A percentile compares a stretch with the other conserved stretches of the same genome.
phyloP scores from a whole-genome alignment of 2,113 vertebrate species.

The Hipposideros armiger region DNA sequence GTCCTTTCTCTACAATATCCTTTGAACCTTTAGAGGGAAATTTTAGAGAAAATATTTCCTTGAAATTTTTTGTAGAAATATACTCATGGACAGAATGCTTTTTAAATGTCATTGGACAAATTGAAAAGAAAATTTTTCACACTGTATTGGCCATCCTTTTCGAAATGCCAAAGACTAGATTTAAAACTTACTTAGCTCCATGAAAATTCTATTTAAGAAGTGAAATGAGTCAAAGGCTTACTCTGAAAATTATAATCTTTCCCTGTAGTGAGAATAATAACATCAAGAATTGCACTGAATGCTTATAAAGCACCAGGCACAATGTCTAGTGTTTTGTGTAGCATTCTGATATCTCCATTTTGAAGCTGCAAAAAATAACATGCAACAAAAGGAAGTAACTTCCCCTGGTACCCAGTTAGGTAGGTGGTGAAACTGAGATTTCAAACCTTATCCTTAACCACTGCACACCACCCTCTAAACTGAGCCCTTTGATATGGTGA shows the following conservation, averaged over 20 bases:
- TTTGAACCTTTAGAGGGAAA: background rate
- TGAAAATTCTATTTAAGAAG: conserved; percentile 33
- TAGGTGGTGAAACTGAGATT: background rate
- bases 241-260: conserved; percentile 23
- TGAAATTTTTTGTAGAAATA: background rate
- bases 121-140: background rate
- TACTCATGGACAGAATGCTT: background rate
- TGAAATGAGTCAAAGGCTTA: background rate
- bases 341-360: conserved; percentile 37
- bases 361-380: conserved; percentile 14
- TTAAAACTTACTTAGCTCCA: background rate
- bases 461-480: background rate
- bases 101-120: conserved; percentile 52
- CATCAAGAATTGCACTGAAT: background rate
- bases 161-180: background rate
- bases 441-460: background rate
- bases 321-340: background rate
- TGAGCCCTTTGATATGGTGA: background rate
- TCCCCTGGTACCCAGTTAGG: background rate
- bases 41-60: background rate
- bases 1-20: background rate
- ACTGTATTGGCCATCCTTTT: background rate
- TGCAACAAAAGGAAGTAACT: background rate
- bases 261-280: background rate
- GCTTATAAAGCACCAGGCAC: background rate